phyloP scores from a whole-genome alignment of 2,113 vertebrate species.

The Engystomops pustulosus region DNA sequence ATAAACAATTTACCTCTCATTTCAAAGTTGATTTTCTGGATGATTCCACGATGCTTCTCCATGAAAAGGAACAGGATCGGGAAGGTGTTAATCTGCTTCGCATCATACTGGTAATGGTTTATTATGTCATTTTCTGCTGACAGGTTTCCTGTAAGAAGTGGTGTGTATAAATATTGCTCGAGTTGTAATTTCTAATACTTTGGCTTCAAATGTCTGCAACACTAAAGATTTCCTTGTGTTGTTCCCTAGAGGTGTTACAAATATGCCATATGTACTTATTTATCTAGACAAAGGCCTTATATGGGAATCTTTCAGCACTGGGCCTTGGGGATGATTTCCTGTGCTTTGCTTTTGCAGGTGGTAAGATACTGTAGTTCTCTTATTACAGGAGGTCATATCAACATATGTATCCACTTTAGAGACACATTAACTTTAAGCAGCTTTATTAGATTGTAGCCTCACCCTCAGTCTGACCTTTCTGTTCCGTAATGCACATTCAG shows the following conservation, averaged over 20 bases:
- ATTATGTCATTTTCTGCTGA: no score
- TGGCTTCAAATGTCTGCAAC: constrained; percentile 26
- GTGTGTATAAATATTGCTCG: no score
- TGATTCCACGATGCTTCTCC: no score
- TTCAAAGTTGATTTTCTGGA: no score
- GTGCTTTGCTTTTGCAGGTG: constrained; percentile 51
- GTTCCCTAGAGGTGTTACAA: constrained; percentile 31
- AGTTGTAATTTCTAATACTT: no score
- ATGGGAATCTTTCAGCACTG: constrained; percentile 35
- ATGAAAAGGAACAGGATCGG: no score
- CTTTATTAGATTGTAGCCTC: neutral
- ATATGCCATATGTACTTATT: constrained; percentile 43
- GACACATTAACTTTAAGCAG: constrained; percentile 22
- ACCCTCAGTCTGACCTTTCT: neutral
- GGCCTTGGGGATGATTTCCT: constrained; percentile 46
- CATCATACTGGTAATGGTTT: no score
- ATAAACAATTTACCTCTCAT: no score
- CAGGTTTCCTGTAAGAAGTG: no score
- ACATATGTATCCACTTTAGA: constrained; percentile 37
- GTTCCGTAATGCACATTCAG: neutral
- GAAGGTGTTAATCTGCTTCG: no score
- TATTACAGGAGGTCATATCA: constrained; percentile 37
- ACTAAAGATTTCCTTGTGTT: neutral
- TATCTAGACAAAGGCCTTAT: constrained; percentile 34
- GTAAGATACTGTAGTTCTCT: constrained; percentile 16